Evolutionary conservation across 2,888 invertebrate genomes (phyloP).

Genomic region (Gortyna flavago): DNA sequence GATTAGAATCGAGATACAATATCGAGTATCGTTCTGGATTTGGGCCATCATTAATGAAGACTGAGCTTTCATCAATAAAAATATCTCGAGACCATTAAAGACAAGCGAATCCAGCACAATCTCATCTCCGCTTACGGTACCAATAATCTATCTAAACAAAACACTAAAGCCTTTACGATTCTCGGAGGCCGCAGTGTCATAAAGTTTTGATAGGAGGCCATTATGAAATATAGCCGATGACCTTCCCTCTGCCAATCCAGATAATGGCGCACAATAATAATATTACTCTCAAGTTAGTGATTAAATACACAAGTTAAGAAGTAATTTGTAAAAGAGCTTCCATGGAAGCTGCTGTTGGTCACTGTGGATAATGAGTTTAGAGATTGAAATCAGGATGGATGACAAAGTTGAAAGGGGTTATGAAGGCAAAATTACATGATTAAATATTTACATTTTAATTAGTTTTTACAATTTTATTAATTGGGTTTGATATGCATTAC

Average conservation of each 20-base stretch:
- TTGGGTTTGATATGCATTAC: not conserved
- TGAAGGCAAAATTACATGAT: not conserved
- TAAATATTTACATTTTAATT: not conserved
- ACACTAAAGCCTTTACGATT: constrained; percentile 80
- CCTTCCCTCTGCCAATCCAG: constrained; percentile 64
- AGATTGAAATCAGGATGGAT: constrained; percentile 28
- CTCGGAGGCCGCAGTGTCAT: constrained; percentile 73
- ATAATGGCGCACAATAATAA: constrained; percentile 70
- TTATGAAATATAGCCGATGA: constrained; percentile 73
- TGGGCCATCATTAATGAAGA: not conserved
- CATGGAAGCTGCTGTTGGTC: constrained; percentile 47
- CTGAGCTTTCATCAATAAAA: not conserved
- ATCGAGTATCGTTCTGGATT: not conserved
- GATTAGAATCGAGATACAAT: not conserved
- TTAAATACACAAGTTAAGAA: constrained; percentile 65
- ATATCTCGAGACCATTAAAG: constrained; percentile 13
- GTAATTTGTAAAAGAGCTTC: constrained; percentile 64
- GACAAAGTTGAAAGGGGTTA: not conserved
- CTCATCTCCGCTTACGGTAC: constrained; percentile 32
- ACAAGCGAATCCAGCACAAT: constrained; percentile 10
- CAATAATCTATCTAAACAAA: constrained; percentile 70
- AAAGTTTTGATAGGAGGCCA: constrained; percentile 80
- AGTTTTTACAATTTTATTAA: not conserved
- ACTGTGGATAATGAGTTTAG: constrained; percentile 33
- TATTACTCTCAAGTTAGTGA: constrained; percentile 62